Conservation (phyloP, 2,797 vertebrate genomes). For the Rhynchotus rufescens region DNA sequence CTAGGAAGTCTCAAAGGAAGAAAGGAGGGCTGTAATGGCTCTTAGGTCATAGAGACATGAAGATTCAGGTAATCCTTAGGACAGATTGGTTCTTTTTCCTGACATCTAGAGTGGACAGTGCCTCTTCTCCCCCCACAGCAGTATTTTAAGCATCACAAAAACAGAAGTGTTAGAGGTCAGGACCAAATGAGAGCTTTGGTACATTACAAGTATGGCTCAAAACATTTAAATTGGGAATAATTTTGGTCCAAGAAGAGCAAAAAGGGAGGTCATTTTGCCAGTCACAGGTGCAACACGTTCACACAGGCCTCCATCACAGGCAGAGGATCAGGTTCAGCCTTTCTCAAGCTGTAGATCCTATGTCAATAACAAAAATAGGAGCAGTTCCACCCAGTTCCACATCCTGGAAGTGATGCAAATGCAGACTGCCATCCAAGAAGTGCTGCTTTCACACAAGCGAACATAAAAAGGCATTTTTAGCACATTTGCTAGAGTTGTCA, state of each 20-base stretch:
- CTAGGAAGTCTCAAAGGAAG: not conserved
- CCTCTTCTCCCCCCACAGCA: not conserved
- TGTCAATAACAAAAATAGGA: not conserved
- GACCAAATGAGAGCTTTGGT: not conserved
- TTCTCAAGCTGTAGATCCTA: not conserved
- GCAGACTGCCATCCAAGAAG: constrained; percentile 8
- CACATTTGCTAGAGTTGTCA: not conserved
- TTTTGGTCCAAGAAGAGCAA: not conserved
- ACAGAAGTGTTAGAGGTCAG: not conserved
- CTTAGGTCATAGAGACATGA: not conserved
- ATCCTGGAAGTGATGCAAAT: constrained; percentile 39
- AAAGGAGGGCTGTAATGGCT: not conserved
- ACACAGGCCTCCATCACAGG: not conserved
- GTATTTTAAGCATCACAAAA: not conserved
- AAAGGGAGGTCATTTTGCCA: not conserved
- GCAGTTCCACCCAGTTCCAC: not conserved
- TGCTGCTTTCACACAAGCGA: not conserved
- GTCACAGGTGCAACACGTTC: not conserved
- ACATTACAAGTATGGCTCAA: not conserved
- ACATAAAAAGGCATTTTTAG: constrained; percentile 27
- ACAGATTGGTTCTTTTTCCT: not conserved
- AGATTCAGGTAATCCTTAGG: not conserved
- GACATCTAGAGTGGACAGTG: not conserved
- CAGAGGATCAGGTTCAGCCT: not conserved
- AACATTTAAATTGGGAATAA: not conserved